Conservation (phyloP, 2,113 vertebrate species). For the Plecotus auritus region DNA sequence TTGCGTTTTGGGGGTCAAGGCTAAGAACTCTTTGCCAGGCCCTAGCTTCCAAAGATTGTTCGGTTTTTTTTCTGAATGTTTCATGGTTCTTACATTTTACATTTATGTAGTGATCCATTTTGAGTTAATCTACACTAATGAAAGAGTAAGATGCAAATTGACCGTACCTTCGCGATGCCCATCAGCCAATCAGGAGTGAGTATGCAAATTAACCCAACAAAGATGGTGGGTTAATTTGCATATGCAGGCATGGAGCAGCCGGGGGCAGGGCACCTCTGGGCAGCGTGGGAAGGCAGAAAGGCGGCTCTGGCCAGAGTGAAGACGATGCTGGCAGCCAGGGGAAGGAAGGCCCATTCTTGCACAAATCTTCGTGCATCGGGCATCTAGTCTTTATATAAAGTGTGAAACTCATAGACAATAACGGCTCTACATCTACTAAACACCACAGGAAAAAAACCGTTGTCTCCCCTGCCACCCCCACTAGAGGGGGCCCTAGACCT, state of each 20-base stretch:
- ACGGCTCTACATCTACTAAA: background rate
- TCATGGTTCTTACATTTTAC: background rate
- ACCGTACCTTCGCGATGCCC: too few species aligned
- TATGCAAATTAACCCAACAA: too few species aligned
- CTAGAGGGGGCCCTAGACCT: background rate
- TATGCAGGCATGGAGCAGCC: too few species aligned
- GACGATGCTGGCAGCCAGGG: too few species aligned
- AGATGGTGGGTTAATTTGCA: too few species aligned
- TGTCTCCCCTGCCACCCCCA: background rate
- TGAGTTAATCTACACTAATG: background rate
- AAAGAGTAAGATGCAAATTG: too few species aligned
- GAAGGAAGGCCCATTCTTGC: too few species aligned
- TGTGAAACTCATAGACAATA: background rate
- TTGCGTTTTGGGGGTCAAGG: background rate
- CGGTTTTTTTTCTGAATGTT: background rate
- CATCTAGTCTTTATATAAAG: background rate
- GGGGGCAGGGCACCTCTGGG: too few species aligned
- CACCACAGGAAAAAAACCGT: background rate
- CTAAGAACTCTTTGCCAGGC: background rate
- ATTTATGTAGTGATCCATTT: background rate
- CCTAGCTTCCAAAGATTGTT: background rate
- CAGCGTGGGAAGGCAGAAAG: too few species aligned
- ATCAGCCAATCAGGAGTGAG: too few species aligned
- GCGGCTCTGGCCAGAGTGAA: too few species aligned
- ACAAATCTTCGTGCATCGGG: too few species aligned